A percentile compares a stretch with the other conserved stretches of the same genome.
Conservation (phyloP, 2,113 vertebrate species). For the Promerops cafer region DNA sequence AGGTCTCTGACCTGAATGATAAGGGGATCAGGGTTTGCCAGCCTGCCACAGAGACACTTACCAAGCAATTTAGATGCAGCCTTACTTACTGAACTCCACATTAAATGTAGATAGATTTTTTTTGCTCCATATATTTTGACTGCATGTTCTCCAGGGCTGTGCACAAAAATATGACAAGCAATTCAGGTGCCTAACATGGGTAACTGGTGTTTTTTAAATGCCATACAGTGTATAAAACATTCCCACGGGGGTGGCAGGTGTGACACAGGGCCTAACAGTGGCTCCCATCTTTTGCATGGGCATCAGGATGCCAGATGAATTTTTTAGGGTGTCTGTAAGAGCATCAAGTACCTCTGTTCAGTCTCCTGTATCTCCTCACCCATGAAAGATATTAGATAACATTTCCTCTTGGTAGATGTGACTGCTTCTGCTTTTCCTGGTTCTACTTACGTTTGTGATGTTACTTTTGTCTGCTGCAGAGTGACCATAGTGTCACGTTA, state of each 20-base stretch:
- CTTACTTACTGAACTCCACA: slow-evolving; percentile 9
- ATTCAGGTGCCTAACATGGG: not conserved
- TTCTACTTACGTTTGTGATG: accelerated
- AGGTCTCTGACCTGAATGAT: slow-evolving; percentile 28
- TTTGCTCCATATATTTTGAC: slow-evolving; percentile 34
- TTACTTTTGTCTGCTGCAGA: not conserved
- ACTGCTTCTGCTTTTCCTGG: not conserved
- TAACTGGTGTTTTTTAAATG: not conserved
- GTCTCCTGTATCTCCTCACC: not conserved
- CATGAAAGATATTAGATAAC: not conserved
- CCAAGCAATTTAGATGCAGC: slow-evolving; percentile 32
- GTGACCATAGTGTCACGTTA: not conserved
- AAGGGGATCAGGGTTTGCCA: not conserved
- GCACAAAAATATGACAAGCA: not conserved
- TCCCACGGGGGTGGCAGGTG: not conserved
- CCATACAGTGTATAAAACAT: not conserved
- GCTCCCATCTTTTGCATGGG: not conserved
- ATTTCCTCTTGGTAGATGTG: not conserved
- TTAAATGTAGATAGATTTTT: slow-evolving; percentile 28
- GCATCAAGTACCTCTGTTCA: not conserved
- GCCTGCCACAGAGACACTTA: not conserved
- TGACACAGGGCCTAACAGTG: not conserved
- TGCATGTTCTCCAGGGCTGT: not conserved
- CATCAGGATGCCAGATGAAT: not conserved
- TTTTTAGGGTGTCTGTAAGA: not conserved